Percentiles rank a stretch among this genome's conserved stretches.
Conservation (phyloP, 1,140 invertebrate genomes). For the Drosophila oshimai region DNA sequence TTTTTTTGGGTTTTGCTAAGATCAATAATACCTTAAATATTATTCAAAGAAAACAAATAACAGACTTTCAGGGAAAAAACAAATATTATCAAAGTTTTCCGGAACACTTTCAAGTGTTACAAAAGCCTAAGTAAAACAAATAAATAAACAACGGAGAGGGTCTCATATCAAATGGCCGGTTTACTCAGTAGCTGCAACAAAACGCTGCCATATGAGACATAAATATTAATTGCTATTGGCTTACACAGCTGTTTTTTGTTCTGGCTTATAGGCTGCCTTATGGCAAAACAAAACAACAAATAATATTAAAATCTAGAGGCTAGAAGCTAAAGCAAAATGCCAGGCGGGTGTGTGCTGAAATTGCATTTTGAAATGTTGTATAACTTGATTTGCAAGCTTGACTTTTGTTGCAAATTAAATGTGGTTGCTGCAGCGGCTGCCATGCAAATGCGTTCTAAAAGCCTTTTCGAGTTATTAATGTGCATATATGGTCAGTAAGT, state of each 20-base stretch:
- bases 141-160: not conserved
- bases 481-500: slow-evolving; percentile 44
- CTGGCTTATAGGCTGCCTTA: not conserved
- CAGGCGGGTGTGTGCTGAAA: slow-evolving; percentile 36
- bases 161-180: slow-evolving; percentile 6
- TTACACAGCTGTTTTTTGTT: slow-evolving; percentile 19
- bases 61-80: no score
- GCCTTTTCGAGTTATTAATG: slow-evolving; percentile 51
- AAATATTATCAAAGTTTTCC: no score
- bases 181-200: slow-evolving; percentile 12
- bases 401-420: not conserved
- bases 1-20: no score
- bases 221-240: slow-evolving; percentile 30
- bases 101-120: not conserved
- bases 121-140: not conserved
- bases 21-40: no score
- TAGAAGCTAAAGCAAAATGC: not conserved
- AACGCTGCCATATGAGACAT: slow-evolving; percentile 12
- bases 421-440: not conserved
- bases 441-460: slow-evolving; percentile 56
- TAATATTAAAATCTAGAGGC: not conserved
- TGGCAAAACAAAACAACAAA: slow-evolving; percentile 8
- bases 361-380: slow-evolving; percentile 63
- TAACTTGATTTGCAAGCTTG: slow-evolving; percentile 68
- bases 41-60: no score